Evolutionary conservation across 2,797 vertebrate species (phyloP).

Genomic region (Oreortyx pictus): DNA sequence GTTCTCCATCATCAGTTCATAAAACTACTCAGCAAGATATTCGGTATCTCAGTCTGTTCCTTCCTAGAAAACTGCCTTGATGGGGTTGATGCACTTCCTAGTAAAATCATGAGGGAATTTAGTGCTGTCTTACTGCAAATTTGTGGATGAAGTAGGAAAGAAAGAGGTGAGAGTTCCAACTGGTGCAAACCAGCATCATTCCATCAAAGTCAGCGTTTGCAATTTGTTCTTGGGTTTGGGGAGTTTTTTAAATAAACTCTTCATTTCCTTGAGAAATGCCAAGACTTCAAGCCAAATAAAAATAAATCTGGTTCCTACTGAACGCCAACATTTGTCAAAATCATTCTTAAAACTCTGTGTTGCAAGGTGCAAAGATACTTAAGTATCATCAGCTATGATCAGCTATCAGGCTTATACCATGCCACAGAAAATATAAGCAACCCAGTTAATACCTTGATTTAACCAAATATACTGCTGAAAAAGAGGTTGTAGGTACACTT

Average conservation of each 20-base stretch:
- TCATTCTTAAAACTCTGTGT: neutral
- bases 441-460: neutral
- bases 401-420: neutral
- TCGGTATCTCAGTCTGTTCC: neutral
- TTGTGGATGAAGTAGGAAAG: neutral
- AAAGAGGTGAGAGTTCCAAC: neutral
- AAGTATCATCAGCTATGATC: neutral
- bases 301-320: slow-evolving; percentile 32
- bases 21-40: slow-evolving; percentile 32
- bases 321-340: slow-evolving; percentile 11
- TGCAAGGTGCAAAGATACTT: neutral
- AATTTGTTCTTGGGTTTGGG: neutral
- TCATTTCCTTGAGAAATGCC: slow-evolving; percentile 14
- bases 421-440: neutral
- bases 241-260: slow-evolving; percentile 37
- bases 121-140: neutral
- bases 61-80: slow-evolving; percentile 18
- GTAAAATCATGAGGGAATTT: neutral
- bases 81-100: neutral
- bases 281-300: neutral
- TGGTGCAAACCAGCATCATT: fast-evolving
- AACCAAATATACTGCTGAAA: neutral
- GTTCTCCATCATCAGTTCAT: slow-evolving; percentile 43
- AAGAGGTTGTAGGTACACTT: neutral
- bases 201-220: neutral